Percentiles rank a stretch among this genome's conserved stretches.
Evolutionary conservation across 1,140 invertebrate genomes (phyloP).

Genomic region (Dendrolimus kikuchii): DNA sequence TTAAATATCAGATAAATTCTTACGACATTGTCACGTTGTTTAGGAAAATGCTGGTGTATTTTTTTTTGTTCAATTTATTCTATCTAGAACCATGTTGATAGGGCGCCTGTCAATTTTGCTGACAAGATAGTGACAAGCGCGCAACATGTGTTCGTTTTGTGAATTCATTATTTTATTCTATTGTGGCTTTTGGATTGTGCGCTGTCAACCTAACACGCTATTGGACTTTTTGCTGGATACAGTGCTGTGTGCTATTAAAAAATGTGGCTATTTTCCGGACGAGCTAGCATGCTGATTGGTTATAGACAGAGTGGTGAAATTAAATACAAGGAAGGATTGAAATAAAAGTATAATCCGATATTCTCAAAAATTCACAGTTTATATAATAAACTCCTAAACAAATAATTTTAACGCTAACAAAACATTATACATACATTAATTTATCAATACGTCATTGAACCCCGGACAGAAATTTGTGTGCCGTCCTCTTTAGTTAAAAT

Average conservation of each 20-base stretch:
- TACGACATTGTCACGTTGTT: constrained; percentile 2
- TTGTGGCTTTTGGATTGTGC: constrained; percentile 10
- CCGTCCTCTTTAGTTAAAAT: constrained; percentile 26
- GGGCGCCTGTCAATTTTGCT: constrained; percentile 2
- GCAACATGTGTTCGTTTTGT: constrained; percentile 22
- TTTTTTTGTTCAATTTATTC: constrained; percentile 12
- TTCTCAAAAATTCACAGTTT: too few species aligned
- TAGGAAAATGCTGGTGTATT: constrained; percentile 15
- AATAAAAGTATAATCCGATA: too few species aligned
- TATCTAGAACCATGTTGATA: constrained; percentile 8
- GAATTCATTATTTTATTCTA: constrained; percentile 23
- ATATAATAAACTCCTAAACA: too few species aligned
- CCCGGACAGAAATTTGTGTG: constrained; percentile 12
- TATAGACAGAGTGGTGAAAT: too few species aligned
- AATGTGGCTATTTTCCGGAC: background rate
- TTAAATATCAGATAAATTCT: too few species aligned
- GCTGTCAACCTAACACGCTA: constrained; percentile 12
- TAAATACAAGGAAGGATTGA: too few species aligned
- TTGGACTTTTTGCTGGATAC: constrained; percentile 9
- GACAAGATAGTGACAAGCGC: constrained; percentile 21
- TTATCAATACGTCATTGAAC: background rate
- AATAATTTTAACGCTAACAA: too few species aligned
- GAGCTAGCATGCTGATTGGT: too few species aligned
- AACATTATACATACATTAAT: background rate
- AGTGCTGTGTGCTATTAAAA: background rate